Evolutionary conservation across 2,888 invertebrate genomes (phyloP).

Genomic region (Euzophera pinguis): DNA sequence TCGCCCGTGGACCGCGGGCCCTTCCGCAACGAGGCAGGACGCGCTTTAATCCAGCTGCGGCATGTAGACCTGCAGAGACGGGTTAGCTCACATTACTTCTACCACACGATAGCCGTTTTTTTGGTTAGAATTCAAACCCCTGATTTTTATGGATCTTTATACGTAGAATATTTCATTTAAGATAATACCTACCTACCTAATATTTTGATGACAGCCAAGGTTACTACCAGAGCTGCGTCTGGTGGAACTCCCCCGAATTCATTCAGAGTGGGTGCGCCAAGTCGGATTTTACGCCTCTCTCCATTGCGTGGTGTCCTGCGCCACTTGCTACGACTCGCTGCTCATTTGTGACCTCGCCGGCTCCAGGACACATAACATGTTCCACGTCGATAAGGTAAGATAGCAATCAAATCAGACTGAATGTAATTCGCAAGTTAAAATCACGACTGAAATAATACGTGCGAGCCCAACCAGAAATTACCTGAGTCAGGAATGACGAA

Average conservation of each 20-base stretch:
- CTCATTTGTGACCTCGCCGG: conserved; percentile 81
- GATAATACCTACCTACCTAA: too few relatives aligned
- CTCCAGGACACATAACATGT: conserved; percentile 78
- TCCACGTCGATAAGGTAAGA: conserved; percentile 72
- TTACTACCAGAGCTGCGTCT: conserved; percentile 70
- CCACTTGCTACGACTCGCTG: conserved; percentile 80
- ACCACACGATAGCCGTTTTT: background rate
- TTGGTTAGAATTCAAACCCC: too few relatives aligned
- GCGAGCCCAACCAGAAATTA: too few relatives aligned
- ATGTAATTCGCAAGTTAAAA: too few relatives aligned
- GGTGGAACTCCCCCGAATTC: conserved; percentile 78
- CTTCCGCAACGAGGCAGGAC: conserved; percentile 84
- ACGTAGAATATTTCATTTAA: too few relatives aligned
- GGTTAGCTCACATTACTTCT: conserved; percentile 37
- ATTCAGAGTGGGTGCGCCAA: conserved; percentile 85
- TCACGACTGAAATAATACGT: too few relatives aligned
- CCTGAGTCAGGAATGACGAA: too few relatives aligned
- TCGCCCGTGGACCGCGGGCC: conserved; percentile 82
- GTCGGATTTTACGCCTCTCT: conserved; percentile 84
- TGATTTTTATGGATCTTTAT: too few relatives aligned
- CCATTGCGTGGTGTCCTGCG: conserved; percentile 84
- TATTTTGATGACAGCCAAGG: conserved; percentile 48
- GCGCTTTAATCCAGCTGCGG: conserved; percentile 77
- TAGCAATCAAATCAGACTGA: background rate
- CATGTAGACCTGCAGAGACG: conserved; percentile 78